Percentiles rank a stretch among this genome's conserved stretches.
Evolutionary conservation across 2,888 invertebrate genomes (phyloP).

Genomic region (Campoplex capitator): DNA sequence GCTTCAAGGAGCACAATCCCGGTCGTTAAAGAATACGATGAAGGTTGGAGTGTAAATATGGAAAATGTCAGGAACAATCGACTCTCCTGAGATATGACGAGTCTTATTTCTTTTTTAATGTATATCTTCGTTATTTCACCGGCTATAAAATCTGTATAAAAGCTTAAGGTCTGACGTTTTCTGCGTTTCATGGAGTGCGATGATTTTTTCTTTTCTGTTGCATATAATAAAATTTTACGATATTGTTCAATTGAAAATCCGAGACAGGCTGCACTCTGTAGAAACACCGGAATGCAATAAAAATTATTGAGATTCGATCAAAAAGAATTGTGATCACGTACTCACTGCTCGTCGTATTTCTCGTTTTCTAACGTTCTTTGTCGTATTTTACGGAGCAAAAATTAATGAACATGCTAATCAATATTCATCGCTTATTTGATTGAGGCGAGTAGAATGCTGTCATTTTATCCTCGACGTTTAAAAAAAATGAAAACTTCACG

Average conservation of each 20-base stretch:
- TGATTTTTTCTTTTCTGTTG: not conserved
- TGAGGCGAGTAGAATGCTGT: not conserved
- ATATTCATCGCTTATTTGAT: too few relatives aligned
- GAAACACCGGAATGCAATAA: not conserved
- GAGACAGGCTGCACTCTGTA: not conserved
- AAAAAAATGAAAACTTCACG: not conserved
- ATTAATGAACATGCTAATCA: too few relatives aligned
- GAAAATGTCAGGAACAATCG: constrained; percentile 27
- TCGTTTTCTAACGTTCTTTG: too few relatives aligned
- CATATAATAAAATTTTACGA: not conserved
- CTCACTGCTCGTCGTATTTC: not conserved
- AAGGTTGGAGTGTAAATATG: constrained; percentile 15
- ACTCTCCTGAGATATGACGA: not conserved
- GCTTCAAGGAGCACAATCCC: constrained; percentile 30
- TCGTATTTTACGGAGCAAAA: too few relatives aligned
- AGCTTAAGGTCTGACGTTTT: not conserved
- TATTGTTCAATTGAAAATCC: not conserved
- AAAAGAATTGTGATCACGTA: not conserved
- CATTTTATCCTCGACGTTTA: not conserved
- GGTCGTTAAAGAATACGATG: constrained; percentile 41
- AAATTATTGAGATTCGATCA: not conserved
- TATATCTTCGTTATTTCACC: too few relatives aligned
- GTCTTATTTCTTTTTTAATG: too few relatives aligned
- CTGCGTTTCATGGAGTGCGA: not conserved
- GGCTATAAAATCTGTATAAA: not conserved